Evolutionary conservation across 2,797 vertebrate genomes (phyloP), one percentile per base, ranked within the genome.

Genomic region (Girardinus metallicus): DNA sequence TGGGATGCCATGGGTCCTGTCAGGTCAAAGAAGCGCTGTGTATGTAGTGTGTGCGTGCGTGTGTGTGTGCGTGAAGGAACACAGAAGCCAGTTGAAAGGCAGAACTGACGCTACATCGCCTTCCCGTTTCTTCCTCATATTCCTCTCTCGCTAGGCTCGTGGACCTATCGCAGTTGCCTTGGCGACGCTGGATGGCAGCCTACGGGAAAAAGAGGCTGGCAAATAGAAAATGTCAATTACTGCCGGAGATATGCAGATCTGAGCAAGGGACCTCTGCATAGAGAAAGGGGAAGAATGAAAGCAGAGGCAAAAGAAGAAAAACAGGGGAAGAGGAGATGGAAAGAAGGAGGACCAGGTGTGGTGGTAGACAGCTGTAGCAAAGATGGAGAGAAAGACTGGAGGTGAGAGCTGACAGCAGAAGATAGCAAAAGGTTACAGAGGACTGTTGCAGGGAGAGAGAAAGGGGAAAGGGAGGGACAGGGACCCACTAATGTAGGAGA

Each of bases 151-250:
- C 84, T 86, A 87, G 87, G 90, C 89, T 82, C 83, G 81, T 89
- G 91, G 86, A 86, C 88, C 91, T 89, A 82, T 91, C 77, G 79
- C 83, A 78, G 97, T 98, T 97, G 94, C 97, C 97, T 94, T 96
- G 96, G 97, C 93, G 96, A 98, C 95, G 91, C 87, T 91, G 90
- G 91, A 90, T 93, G 91, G 90, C 92, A 93, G 92, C 88, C 89
- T 90, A 91, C 91, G 92, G 88, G 90, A 87, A 90, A 71, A 87
- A 95, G 94, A 96, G 95, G 94, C 96, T 96, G 96, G 97, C 96
- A 97, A 97, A 97, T 97, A 96, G 96, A 97, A 98, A 97, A 98
- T 97, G 97, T 97, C 97, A 97, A 97, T 97, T 97, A 97, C 89
- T 92, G 95, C 91, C 86, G 91, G 88, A 91, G 94, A 96, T 96